A percentile compares a stretch with the other conserved stretches of the same genome.
These are phyloP conservation scores for Dimorphilus gyrociliatus DNA, from an alignment of 2,888 invertebrate species.

Conservation along the genomic window DNA sequence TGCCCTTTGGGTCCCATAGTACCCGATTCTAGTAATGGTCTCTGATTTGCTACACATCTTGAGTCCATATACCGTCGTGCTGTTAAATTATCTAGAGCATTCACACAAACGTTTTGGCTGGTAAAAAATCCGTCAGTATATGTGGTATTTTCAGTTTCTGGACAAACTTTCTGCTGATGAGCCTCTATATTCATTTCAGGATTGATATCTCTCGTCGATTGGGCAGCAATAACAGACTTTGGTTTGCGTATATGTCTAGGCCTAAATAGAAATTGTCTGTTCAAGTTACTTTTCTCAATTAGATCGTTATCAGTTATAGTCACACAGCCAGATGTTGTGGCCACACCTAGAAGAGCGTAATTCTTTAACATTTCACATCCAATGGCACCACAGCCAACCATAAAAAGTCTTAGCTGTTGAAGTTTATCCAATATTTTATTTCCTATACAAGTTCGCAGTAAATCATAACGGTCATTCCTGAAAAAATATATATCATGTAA, in stretches of 20 bases:
- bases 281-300: conserved; percentile 38
- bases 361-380: conserved; percentile 39
- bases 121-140: conserved; percentile 33
- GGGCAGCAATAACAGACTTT: conserved; percentile 33
- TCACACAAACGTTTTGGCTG: conserved; percentile 26
- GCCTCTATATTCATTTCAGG: conserved; percentile 28
- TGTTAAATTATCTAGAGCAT: conserved; percentile 37
- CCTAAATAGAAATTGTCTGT: conserved; percentile 37
- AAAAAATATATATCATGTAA: background rate
- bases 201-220: conserved; percentile 30
- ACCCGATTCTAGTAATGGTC: conserved; percentile 36
- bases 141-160: conserved; percentile 25
- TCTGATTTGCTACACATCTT: conserved; percentile 35
- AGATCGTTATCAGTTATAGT: conserved; percentile 37
- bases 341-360: conserved; percentile 33
- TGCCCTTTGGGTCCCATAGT: conserved; percentile 39
- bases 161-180: conserved; percentile 35
- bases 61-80: conserved; percentile 36
- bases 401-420: conserved; percentile 9
- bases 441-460: conserved; percentile 19
- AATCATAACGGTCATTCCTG: too few relatives aligned
- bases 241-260: conserved; percentile 32
- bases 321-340: conserved; percentile 17
- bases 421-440: conserved; percentile 8
- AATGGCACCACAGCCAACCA: conserved; percentile 39